Evolutionary conservation across 2,113 vertebrate species (phyloP).

Genomic region (Spea multiplicata): DNA sequence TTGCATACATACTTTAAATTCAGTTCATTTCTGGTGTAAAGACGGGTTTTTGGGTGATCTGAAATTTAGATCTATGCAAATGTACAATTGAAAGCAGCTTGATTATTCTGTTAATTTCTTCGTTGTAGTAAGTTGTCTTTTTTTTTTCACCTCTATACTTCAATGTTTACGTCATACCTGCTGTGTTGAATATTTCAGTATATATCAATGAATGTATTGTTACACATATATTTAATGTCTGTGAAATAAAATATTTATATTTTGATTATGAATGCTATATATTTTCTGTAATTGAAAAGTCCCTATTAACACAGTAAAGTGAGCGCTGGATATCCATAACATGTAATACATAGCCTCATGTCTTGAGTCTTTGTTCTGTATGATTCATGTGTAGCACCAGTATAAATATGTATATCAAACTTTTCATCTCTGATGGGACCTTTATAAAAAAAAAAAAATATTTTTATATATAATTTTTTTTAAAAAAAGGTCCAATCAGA

Average conservation of each 20-base stretch:
- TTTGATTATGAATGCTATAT: slow-evolving; percentile 11
- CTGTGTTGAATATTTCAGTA: slow-evolving; percentile 39
- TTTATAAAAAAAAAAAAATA: too few species aligned
- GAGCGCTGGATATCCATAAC: too few species aligned
- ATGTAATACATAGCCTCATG: too few species aligned
- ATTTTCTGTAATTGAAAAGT: neutral
- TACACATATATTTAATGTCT: slow-evolving; percentile 36
- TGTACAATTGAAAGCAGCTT: neutral
- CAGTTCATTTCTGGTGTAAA: neutral
- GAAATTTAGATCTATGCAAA: neutral
- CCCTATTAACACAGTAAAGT: too few species aligned
- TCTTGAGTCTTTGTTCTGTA: too few species aligned
- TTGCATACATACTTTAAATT: neutral
- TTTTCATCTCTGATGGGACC: too few species aligned
- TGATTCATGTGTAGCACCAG: too few species aligned
- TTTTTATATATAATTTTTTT: too few species aligned
- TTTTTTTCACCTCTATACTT: slow-evolving; percentile 1
- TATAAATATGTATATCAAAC: too few species aligned
- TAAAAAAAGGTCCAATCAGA: too few species aligned
- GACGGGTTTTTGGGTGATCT: slow-evolving; percentile 3
- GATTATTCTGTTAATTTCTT: neutral
- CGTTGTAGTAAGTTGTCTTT: neutral
- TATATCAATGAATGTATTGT: slow-evolving; percentile 1
- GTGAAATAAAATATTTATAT: slow-evolving; percentile 48
- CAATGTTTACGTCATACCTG: slow-evolving; percentile 30